Evolutionary conservation across 2,797 vertebrate genomes (phyloP).

Genomic region (Tapirus indicus): DNA sequence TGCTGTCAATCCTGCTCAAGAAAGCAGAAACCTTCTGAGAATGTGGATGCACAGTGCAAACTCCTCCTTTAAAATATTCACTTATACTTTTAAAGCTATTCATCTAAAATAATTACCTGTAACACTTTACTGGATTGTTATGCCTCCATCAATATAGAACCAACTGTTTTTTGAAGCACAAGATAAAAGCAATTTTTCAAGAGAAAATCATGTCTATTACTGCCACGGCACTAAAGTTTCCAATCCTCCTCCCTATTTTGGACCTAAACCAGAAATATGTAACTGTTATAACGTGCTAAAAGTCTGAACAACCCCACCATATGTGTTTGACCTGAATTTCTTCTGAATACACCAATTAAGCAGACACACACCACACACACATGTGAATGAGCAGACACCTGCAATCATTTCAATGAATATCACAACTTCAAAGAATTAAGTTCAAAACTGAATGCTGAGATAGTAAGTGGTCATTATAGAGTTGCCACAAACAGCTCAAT

Average conservation of each 20-base stretch:
- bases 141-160: background rate
- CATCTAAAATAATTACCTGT: conserved; percentile 13
- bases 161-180: background rate
- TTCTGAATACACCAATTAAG: conserved; percentile 42
- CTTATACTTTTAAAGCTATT: background rate
- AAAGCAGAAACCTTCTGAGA: conserved; percentile 21
- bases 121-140: background rate
- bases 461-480: background rate
- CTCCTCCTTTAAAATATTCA: background rate
- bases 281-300: background rate
- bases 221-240: background rate
- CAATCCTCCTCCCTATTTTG: background rate
- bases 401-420: background rate
- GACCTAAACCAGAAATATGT: background rate
- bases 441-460: conserved; percentile 38
- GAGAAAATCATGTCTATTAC: background rate
- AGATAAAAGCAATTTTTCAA: conserved; percentile 18
- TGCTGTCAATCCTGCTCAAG: background rate
- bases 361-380: background rate
- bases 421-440: conserved; percentile 12
- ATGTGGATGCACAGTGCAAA: background rate
- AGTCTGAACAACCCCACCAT: background rate
- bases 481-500: background rate
- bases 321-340: background rate
- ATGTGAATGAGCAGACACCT: background rate